A percentile compares a stretch with the other conserved stretches of the same genome.
These are phyloP conservation scores for Ptychadena robeensis DNA, from an alignment of 2,797 vertebrate genomes.

Conservation along the genomic window DNA sequence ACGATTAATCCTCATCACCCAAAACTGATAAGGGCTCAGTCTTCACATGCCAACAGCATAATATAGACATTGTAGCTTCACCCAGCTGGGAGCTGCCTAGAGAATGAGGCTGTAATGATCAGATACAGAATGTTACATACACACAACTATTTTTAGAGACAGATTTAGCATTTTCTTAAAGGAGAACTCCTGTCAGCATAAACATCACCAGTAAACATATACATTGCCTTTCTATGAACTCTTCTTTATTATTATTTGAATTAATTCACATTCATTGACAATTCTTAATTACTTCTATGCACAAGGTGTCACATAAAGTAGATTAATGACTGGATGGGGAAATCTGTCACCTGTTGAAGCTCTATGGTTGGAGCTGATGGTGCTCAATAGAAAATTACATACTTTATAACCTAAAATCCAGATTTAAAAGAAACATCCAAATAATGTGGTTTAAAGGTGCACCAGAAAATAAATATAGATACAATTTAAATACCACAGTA, in stretches of 20 bases:
- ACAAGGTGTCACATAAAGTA: not conserved
- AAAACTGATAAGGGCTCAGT: conserved; percentile 39
- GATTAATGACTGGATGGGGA: not conserved
- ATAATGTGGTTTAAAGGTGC: no score
- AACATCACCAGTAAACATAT: not conserved
- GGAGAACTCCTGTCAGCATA: not conserved
- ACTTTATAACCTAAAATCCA: no score
- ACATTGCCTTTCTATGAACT: no score
- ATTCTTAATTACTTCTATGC: not conserved
- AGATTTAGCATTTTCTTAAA: conserved; percentile 9
- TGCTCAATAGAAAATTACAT: no score
- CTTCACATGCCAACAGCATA: conserved; percentile 31
- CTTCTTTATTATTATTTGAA: not conserved
- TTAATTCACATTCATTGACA: not conserved
- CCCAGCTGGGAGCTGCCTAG: conserved; percentile 38
- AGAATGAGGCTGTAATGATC: conserved; percentile 27
- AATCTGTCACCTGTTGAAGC: not conserved
- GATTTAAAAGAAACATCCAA: no score
- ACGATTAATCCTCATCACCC: conserved; percentile 37
- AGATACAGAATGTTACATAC: conserved; percentile 41
- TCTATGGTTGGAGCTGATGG: not conserved
- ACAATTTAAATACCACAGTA: no score
- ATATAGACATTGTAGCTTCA: conserved; percentile 36
- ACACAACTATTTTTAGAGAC: conserved; percentile 37
- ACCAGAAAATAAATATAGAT: no score